These are phyloP conservation scores for Sebastes kiyomatsui DNA, from an alignment of 2,797 vertebrate species.

Conservation along the genomic window DNA sequence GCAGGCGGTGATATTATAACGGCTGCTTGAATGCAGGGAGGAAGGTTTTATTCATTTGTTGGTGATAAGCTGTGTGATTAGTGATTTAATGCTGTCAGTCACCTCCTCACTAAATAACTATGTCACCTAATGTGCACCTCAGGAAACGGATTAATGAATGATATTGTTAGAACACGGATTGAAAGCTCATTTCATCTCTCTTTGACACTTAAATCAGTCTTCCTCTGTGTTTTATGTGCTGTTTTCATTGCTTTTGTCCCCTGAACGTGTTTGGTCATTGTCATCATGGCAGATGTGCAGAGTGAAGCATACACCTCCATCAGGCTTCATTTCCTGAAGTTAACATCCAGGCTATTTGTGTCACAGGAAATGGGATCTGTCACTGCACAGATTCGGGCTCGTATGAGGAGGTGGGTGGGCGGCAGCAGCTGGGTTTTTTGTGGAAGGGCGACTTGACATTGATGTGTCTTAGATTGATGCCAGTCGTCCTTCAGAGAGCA, in stretches of 20 bases:
- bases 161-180: background rate
- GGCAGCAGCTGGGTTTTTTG: slow-evolving; percentile 21
- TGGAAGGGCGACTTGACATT: slow-evolving; percentile 23
- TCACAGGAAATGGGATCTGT: slow-evolving; percentile 33
- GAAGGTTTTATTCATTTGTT: background rate
- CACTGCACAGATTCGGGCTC: slow-evolving; percentile 4
- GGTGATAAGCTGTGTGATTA: slow-evolving; percentile 9
- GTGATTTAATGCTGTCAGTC: background rate
- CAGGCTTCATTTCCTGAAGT: slow-evolving; percentile 13
- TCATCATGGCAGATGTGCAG: slow-evolving; percentile 8
- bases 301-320: background rate
- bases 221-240: background rate
- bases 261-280: background rate
- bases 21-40: background rate
- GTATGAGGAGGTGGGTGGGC: slow-evolving; percentile 4
- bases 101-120: background rate
- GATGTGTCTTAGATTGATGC: slow-evolving; percentile 53
- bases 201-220: background rate
- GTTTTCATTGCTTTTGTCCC: slow-evolving; percentile 4
- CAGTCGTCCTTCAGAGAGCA: slow-evolving; percentile 25
- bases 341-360: slow-evolving; percentile 21
- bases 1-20: background rate
- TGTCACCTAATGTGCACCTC: background rate
- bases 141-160: slow-evolving; percentile 3
- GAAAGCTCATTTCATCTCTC: background rate